Percentiles rank a stretch among this genome's conserved stretches.
These are phyloP conservation scores for Bedellia somnulentella DNA, from an alignment of 2,888 invertebrate species.

Conservation along the genomic window DNA sequence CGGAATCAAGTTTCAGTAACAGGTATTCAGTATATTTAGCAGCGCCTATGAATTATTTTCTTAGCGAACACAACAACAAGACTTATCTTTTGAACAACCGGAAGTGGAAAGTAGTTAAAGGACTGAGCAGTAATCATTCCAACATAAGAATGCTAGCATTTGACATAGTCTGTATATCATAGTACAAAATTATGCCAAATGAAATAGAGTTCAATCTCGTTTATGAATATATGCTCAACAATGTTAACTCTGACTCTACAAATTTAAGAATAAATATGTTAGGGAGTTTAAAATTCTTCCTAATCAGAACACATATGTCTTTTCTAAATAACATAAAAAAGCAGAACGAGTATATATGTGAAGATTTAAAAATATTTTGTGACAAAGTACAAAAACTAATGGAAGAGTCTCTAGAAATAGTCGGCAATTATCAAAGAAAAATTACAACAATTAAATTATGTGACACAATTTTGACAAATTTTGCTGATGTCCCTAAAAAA, in stretches of 20 bases:
- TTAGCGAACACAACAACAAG: too few species aligned
- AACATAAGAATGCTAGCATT: conserved; percentile 41
- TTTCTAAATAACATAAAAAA: conserved; percentile 21
- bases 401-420: conserved; percentile 38
- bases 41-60: too few species aligned
- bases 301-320: conserved; percentile 31
- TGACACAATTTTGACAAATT: conserved; percentile 41
- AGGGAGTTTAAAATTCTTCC: conserved; percentile 34
- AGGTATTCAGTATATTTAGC: too few species aligned
- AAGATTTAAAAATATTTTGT: conserved; percentile 23
- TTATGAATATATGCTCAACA: conserved; percentile 43
- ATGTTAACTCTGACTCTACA: conserved; percentile 57
- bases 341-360: conserved; percentile 6
- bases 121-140: conserved; percentile 29
- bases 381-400: conserved; percentile 45
- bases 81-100: too few species aligned
- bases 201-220: conserved; percentile 38
- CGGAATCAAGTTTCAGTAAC: too few species aligned
- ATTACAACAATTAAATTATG: conserved; percentile 64
- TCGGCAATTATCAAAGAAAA: conserved; percentile 71
- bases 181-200: conserved; percentile 26
- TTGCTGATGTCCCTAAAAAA: conserved; percentile 32
- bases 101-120: conserved; percentile 18
- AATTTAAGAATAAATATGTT: conserved; percentile 58
- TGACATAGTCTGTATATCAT: conserved; percentile 39